Conservation (phyloP, 2,797 vertebrate species). For the Rhyacichthys aspro region DNA sequence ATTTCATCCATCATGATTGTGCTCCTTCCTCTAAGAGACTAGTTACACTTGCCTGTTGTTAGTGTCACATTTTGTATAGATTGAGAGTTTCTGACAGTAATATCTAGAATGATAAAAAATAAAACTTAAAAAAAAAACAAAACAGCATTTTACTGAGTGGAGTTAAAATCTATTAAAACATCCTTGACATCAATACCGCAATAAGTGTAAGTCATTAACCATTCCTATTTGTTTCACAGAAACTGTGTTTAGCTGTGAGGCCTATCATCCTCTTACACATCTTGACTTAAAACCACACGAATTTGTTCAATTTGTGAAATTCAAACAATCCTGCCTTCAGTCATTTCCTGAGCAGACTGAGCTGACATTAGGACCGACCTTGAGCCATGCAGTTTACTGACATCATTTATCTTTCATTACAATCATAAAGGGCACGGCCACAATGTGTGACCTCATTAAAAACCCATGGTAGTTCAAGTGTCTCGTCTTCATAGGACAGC, state of each 20-base stretch:
- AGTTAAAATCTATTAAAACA: constrained; percentile 28
- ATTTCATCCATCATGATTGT: constrained; percentile 47
- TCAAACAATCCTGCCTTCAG: constrained; percentile 41
- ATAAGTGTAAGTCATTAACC: background rate
- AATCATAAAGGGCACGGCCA: constrained; percentile 53
- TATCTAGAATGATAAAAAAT: constrained; percentile 14
- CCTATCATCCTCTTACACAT: constrained; percentile 5
- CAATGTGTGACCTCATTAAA: constrained; percentile 33
- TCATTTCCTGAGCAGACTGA: constrained; percentile 54
- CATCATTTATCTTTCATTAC: constrained; percentile 61
- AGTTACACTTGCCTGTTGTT: constrained; percentile 9
- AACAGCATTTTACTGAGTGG: constrained; percentile 1
- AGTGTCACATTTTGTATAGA: constrained; percentile 16
- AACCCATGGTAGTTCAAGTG: constrained; percentile 44
- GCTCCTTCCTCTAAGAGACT: constrained; percentile 38
- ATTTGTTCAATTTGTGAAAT: constrained; percentile 38
- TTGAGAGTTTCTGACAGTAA: constrained; percentile 13
- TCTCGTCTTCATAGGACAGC: constrained; percentile 29
- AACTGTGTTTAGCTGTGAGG: background rate
- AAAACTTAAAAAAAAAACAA: constrained; percentile 22
- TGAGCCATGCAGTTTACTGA: constrained; percentile 33
- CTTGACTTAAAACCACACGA: constrained; percentile 2
- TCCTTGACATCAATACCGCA: background rate
- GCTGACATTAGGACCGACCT: constrained; percentile 44
- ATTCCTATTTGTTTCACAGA: background rate